Evolutionary conservation across 2,113 vertebrate species (phyloP), one percentile per base, ranked within the genome.

Genomic region (Emydura subglobosa): DNA sequence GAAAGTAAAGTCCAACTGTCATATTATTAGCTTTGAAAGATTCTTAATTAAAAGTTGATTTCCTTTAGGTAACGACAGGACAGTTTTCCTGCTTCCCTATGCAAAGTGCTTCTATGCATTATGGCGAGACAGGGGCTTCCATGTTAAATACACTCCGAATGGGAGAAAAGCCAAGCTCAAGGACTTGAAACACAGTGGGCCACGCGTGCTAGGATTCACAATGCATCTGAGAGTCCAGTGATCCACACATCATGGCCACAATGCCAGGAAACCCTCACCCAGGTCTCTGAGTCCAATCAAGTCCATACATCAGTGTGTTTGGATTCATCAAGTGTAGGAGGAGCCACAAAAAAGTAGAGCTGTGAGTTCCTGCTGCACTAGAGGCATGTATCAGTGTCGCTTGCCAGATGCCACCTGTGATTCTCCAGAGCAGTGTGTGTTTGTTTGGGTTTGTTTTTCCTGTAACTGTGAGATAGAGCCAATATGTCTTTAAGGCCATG

Each of bases 401-500:
- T 0, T 80, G 81, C 65, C 79, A 2, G 4, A 11, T 17, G 0
- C 1, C 3, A 13, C 54, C 59, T 72, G 79, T 76, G 47, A 31
- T 1, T 0, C 86, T 82, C 17, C 1, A 1, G 44, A 22, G n/a
- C 5, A 0, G 42, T 31, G 74, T 39, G 72, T 53, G 44, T 88
- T 96, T 87, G 84, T 1, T 92, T 91, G 8, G 79, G 86, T 83
- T 87, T 79, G 19, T 85, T 17, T 80, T 85, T 81, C 80, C 83
- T 88, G 80, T 29, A 42, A 4, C 47, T 85, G 80, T 88, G 68
- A 27, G 94, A 87, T 87, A 94, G 96, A 92, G 87, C 89, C 88
- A 50, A 79, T 34, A 81, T 93, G 91, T 97, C 96, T 96, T 97
- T 97, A 97, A 97, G 94, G 95, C 96, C 94, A 85, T 29, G 90